Percentiles rank a stretch among this genome's conserved stretches.
These are phyloP conservation scores for Pelodytes ibericus DNA, from an alignment of 2,797 vertebrate genomes.

Conservation along the genomic window DNA sequence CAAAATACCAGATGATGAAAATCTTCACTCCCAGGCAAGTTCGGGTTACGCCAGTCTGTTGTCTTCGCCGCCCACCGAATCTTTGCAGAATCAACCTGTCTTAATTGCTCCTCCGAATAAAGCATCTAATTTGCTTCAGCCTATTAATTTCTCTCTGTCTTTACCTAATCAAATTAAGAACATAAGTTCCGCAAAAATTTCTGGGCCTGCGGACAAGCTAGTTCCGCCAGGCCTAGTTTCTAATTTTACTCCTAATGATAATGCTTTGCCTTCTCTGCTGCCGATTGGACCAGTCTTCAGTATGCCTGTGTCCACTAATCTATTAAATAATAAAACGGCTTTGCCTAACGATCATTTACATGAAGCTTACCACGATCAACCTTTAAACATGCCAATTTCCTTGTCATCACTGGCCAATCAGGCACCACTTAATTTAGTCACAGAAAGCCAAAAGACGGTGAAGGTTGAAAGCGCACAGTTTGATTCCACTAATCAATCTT, in stretches of 20 bases:
- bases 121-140: slow-evolving; percentile 80
- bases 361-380: slow-evolving; percentile 63
- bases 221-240: slow-evolving; percentile 52
- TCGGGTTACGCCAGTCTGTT: slow-evolving; percentile 89
- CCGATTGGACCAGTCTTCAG: slow-evolving; percentile 62
- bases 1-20: slow-evolving; percentile 81
- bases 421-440: slow-evolving; percentile 74
- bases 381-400: slow-evolving; percentile 60
- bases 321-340: slow-evolving; percentile 67
- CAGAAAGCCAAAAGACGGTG: slow-evolving; percentile 68
- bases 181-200: slow-evolving; percentile 68
- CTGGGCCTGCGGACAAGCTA: slow-evolving; percentile 59
- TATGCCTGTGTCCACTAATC: slow-evolving; percentile 66
- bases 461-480: slow-evolving; percentile 62
- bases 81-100: slow-evolving; percentile 82
- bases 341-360: slow-evolving; percentile 60
- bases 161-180: slow-evolving; percentile 70
- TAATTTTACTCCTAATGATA: slow-evolving; percentile 66
- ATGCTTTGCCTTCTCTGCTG: slow-evolving; percentile 41
- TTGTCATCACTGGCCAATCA: slow-evolving; percentile 63
- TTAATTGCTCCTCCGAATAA: slow-evolving; percentile 90
- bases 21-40: slow-evolving; percentile 79
- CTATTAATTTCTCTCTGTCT: slow-evolving; percentile 69
- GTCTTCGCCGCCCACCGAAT: slow-evolving; percentile 78
- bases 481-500: slow-evolving; percentile 64